Percentiles rank a stretch among this genome's conserved stretches.
Evolutionary conservation across 2,888 invertebrate genomes (phyloP).

Genomic region (Nymphalis c-album): DNA sequence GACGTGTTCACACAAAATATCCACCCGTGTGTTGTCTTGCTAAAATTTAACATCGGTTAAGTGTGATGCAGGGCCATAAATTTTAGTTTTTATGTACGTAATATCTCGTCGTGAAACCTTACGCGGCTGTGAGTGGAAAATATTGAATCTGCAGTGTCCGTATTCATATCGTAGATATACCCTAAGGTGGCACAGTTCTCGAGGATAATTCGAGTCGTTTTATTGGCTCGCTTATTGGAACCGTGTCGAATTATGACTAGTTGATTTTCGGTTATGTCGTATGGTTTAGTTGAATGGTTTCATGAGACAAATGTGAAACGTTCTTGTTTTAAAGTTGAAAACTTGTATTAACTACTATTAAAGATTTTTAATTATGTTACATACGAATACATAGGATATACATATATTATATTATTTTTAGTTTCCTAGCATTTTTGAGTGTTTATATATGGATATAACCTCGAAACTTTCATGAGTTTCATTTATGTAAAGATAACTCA

Average conservation of each 20-base stretch:
- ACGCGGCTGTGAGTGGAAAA: slow-evolving; percentile 43
- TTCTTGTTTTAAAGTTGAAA: too few relatives aligned
- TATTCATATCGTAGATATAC: slow-evolving; percentile 29
- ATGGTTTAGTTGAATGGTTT: neutral
- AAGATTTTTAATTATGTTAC: too few relatives aligned
- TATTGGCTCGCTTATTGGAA: slow-evolving; percentile 33
- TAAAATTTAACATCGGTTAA: slow-evolving; percentile 54
- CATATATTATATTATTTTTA: too few relatives aligned
- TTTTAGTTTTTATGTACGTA: slow-evolving; percentile 59
- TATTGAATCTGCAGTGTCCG: slow-evolving; percentile 44
- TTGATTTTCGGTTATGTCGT: neutral
- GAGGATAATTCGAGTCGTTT: slow-evolving; percentile 24
- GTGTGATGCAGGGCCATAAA: slow-evolving; percentile 59
- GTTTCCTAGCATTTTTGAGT: too few relatives aligned
- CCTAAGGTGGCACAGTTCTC: slow-evolving; percentile 11
- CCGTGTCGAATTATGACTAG: slow-evolving; percentile 10
- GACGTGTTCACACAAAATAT: slow-evolving; percentile 20
- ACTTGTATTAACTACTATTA: too few relatives aligned
- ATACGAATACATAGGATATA: too few relatives aligned
- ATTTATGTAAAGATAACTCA: too few relatives aligned
- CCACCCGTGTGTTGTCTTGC: slow-evolving; percentile 36
- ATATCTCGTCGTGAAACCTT: slow-evolving; percentile 47
- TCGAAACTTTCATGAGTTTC: too few relatives aligned
- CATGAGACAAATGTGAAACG: neutral
- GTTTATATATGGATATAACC: too few relatives aligned